Conservation (phyloP, 2,888 invertebrate species). For the Sphinx pinastri region DNA sequence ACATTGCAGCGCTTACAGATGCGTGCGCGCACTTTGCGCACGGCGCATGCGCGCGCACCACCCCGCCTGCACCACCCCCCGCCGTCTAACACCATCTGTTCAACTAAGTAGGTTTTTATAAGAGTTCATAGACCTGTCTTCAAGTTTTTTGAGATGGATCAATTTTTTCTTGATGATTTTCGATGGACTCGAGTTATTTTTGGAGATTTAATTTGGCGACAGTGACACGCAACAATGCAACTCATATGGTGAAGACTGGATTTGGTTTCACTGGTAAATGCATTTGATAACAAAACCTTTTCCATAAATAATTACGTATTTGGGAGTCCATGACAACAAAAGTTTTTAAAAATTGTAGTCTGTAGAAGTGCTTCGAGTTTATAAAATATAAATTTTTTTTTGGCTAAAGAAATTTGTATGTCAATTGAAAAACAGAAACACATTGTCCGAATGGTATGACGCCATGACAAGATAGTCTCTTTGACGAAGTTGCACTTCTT, state of each 20-base stretch:
- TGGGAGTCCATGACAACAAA: too few species aligned
- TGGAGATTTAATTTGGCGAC: slow-evolving; percentile 4
- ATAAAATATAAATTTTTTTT: too few species aligned
- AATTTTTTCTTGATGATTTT: slow-evolving; percentile 3
- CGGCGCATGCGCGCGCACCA: slow-evolving; percentile 21
- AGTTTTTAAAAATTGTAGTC: too few species aligned
- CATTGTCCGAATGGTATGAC: too few species aligned
- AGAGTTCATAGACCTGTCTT: slow-evolving; percentile 36
- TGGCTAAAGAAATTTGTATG: too few species aligned
- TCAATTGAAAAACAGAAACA: too few species aligned
- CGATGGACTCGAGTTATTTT: not conserved
- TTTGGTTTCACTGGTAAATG: too few species aligned
- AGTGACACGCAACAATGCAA: not conserved
- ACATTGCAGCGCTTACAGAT: slow-evolving; percentile 32
- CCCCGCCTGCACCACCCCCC: not conserved
- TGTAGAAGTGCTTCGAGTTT: too few species aligned
- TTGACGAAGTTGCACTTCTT: too few species aligned
- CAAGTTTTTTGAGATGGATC: slow-evolving; percentile 1
- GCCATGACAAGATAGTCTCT: too few species aligned
- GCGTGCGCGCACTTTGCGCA: slow-evolving; percentile 34
- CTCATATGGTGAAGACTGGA: not conserved
- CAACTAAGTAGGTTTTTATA: slow-evolving; percentile 30
- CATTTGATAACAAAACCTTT: too few species aligned
- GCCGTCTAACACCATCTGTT: slow-evolving; percentile 32
- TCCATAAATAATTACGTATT: too few species aligned